These are phyloP conservation scores for Rhyacophila brunnea DNA, from an alignment of 1,140 invertebrate species.

Conservation along the genomic window DNA sequence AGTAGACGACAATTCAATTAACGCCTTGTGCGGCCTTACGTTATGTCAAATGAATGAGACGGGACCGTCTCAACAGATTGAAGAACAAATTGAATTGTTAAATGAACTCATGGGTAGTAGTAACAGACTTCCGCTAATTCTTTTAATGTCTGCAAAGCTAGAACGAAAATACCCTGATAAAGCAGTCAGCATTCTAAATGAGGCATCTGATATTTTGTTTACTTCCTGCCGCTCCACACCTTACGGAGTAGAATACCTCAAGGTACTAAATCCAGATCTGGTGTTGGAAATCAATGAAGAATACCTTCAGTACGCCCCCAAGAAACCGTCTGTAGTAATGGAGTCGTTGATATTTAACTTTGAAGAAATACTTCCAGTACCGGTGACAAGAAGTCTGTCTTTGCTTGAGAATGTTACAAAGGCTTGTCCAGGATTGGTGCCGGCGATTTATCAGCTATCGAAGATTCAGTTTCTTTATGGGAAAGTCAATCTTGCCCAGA, in stretches of 20 bases:
- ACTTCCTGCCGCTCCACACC: constrained; percentile 59
- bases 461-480: constrained; percentile 79
- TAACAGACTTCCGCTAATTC: constrained; percentile 57
- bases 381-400: constrained; percentile 56
- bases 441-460: constrained; percentile 72
- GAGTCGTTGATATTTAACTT: constrained; percentile 45
- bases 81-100: constrained; percentile 84
- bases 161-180: constrained; percentile 59
- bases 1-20: constrained; percentile 78
- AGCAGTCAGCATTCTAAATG: constrained; percentile 64
- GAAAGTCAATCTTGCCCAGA: constrained; percentile 65
- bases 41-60: constrained; percentile 72
- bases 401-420: constrained; percentile 74
- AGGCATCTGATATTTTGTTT: constrained; percentile 70
- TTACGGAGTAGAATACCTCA: constrained; percentile 75
- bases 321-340: constrained; percentile 55
- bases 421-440: constrained; percentile 78
- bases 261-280: constrained; percentile 81
- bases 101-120: constrained; percentile 73
- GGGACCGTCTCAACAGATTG: constrained; percentile 64
- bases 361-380: constrained; percentile 45
- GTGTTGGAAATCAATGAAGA: constrained; percentile 76
- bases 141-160: constrained; percentile 71
- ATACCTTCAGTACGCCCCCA: constrained; percentile 73
- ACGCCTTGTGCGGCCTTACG: constrained; percentile 77